phyloP scores from a whole-genome alignment of 1,140 invertebrate genomes.

The Pseudomyrmex concolor region DNA sequence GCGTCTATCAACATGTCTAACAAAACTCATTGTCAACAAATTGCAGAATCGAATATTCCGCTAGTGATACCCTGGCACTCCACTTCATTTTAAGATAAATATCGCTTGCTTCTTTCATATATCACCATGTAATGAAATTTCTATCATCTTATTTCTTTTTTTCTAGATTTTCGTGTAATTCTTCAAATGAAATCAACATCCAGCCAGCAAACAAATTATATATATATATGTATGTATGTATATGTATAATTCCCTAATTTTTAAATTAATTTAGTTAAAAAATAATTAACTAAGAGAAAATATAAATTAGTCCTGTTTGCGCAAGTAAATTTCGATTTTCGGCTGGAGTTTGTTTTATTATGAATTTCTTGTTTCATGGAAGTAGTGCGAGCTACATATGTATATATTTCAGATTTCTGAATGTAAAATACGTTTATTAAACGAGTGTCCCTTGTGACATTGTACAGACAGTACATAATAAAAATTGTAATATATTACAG shows the following conservation, averaged over 20 bases:
- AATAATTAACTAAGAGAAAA: conserved; percentile 6
- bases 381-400: conserved; percentile 46
- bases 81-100: conserved; percentile 43
- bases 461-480: conserved; percentile 35
- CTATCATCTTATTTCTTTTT: conserved; percentile 35
- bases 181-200: conserved; percentile 37
- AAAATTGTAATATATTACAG: conserved; percentile 36
- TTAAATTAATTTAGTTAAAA: conserved; percentile 61
- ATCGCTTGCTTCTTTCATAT: conserved; percentile 29
- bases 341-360: conserved; percentile 6
- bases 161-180: conserved; percentile 30
- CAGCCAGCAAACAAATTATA: conserved; percentile 64
- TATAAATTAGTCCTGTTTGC: no score
- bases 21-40: conserved; percentile 79
- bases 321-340: conserved; percentile 8
- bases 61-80: conserved; percentile 59
- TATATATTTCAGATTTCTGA: conserved; percentile 14
- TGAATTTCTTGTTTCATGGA: conserved; percentile 5
- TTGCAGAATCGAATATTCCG: conserved; percentile 60
- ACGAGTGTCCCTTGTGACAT: conserved; percentile 1
- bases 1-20: conserved; percentile 69
- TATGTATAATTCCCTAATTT: conserved; percentile 14
- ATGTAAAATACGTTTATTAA: conserved; percentile 34
- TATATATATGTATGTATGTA: background rate
- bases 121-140: conserved; percentile 38